A percentile compares a stretch with the other conserved stretches of the same genome.
Conservation (phyloP, 2,888 invertebrate genomes). For the Bellardia bayeri region DNA sequence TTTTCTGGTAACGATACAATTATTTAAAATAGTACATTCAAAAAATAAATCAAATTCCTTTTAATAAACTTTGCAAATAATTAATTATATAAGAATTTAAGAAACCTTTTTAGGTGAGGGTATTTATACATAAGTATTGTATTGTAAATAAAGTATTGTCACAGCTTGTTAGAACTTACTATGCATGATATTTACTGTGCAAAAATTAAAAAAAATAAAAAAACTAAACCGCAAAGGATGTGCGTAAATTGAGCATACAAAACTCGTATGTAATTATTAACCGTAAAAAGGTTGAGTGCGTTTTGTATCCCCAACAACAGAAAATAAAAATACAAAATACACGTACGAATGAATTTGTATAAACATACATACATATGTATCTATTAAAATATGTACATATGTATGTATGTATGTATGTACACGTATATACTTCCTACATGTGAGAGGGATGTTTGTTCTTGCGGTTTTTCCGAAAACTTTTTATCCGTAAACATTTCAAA, state of each 20-base stretch:
- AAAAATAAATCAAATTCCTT: too few species aligned
- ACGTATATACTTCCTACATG: neutral
- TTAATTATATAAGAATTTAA: too few species aligned
- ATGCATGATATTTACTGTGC: neutral
- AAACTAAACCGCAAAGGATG: conserved; percentile 20
- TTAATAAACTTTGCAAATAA: too few species aligned
- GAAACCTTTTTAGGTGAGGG: too few species aligned
- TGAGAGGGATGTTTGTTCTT: neutral
- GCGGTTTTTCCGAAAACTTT: neutral
- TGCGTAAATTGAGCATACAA: conserved; percentile 17
- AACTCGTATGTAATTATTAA: conserved; percentile 18
- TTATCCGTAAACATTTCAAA: conserved; percentile 10
- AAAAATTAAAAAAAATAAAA: neutral
- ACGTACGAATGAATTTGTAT: neutral
- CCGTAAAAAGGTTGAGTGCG: neutral
- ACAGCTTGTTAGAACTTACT: neutral
- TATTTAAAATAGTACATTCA: too few species aligned
- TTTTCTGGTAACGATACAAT: too few species aligned
- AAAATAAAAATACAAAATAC: neutral
- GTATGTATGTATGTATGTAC: neutral
- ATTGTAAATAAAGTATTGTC: neutral
- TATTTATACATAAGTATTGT: neutral
- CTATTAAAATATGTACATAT: neutral
- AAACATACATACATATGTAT: neutral
- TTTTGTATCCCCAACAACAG: conserved; percentile 25